These are phyloP conservation scores for Hyperoplus immaculatus DNA, from an alignment of 2,797 vertebrate genomes.

Conservation along the genomic window DNA sequence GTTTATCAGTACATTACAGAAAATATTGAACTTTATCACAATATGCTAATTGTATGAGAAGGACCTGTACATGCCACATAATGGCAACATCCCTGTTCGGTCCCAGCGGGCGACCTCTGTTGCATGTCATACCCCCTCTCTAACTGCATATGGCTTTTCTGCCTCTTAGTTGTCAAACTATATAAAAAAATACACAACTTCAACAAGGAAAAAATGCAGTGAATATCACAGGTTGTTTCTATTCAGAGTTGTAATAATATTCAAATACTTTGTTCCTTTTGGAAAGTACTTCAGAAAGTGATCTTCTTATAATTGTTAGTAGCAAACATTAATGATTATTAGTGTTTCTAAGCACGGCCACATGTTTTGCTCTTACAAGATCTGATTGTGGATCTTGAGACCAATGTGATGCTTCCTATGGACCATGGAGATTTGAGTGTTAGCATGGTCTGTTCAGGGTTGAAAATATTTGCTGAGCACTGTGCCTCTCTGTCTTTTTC, in stretches of 20 bases:
- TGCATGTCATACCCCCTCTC: too few relatives aligned
- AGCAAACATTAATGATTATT: neutral
- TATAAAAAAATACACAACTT: too few relatives aligned
- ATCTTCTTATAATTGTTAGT: neutral
- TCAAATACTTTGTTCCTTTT: neutral
- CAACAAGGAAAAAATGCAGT: neutral
- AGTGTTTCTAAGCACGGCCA: neutral
- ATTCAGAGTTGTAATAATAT: neutral
- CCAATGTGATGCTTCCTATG: neutral
- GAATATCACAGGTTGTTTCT: neutral
- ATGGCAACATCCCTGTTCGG: too few relatives aligned
- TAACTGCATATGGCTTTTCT: too few relatives aligned
- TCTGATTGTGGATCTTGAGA: neutral
- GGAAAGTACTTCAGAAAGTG: neutral
- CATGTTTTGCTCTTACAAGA: neutral
- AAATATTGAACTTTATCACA: too few relatives aligned
- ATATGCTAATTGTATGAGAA: too few relatives aligned
- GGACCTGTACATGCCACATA: too few relatives aligned
- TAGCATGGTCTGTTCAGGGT: neutral
- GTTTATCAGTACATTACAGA: too few relatives aligned
- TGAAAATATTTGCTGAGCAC: constrained; percentile 23
- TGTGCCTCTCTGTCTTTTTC: constrained; percentile 57
- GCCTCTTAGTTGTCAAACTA: too few relatives aligned
- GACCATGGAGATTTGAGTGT: neutral
- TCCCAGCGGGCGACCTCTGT: too few relatives aligned